Evolutionary conservation across 1,140 invertebrate species (phyloP).

Genomic region (Nebria ingens): DNA sequence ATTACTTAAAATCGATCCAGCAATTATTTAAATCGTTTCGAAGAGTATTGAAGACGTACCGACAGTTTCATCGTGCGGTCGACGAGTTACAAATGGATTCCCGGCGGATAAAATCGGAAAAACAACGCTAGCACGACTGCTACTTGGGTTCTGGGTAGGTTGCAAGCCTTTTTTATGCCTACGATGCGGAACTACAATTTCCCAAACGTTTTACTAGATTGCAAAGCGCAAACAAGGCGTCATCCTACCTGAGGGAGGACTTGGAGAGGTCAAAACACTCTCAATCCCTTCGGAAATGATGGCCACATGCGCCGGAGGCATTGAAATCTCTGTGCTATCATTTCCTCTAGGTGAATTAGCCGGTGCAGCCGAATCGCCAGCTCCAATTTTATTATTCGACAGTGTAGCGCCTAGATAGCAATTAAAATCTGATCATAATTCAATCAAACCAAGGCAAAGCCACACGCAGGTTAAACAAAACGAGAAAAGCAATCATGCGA

Average conservation of each 20-base stretch:
- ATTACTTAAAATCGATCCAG: neutral
- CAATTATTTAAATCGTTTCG: too few species aligned
- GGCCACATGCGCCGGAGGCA: slow-evolving; percentile 24
- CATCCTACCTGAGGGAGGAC: slow-evolving; percentile 45
- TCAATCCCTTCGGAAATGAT: slow-evolving; percentile 32
- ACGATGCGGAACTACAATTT: neutral
- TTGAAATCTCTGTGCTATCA: slow-evolving; percentile 16
- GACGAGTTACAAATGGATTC: slow-evolving; percentile 39
- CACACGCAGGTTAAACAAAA: too few species aligned
- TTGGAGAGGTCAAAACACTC: slow-evolving; percentile 42
- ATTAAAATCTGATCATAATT: too few species aligned
- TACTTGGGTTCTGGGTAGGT: slow-evolving; percentile 53
- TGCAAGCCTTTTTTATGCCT: slow-evolving; percentile 40
- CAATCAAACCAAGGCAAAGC: too few species aligned
- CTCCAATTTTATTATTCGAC: neutral
- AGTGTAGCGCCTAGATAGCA: too few species aligned
- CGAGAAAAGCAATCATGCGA: too few species aligned
- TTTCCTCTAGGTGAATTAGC: slow-evolving; percentile 12
- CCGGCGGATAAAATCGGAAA: slow-evolving; percentile 54
- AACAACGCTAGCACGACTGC: slow-evolving; percentile 62
- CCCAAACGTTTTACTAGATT: too few species aligned
- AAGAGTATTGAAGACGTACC: too few species aligned
- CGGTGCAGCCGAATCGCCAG: neutral
- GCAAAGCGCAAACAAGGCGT: too few species aligned
- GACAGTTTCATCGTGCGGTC: slow-evolving; percentile 26